Evolutionary conservation across 2,888 invertebrate species (phyloP), one percentile per base, ranked within the genome.

Genomic region (Agonopterix arenella): DNA sequence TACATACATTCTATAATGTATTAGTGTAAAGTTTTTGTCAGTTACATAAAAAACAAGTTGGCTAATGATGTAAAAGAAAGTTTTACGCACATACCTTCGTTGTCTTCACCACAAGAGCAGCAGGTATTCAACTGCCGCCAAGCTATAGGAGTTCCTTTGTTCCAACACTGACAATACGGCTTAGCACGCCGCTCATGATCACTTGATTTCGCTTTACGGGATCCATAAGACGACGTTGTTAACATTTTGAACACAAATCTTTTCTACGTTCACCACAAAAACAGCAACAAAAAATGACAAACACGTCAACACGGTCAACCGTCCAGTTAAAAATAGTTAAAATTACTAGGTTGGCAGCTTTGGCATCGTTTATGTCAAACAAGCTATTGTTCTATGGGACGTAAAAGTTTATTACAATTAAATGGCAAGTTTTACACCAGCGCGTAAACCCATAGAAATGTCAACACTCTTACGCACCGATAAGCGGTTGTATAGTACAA

Each of bases 31-130:
- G 28, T 28, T 28, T 28, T 28, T 28, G 28, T 28, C 28, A 4
- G 28, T 28, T 28, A 28, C 28, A 28, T 28, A 28, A 28, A 28
- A 28, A 28, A 28, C 28, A 7, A 28, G 28, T 28, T 28, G 28
- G 5, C 28, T 28, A 28, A 28, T 28, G 28, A 28, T 28, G 7
- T 28, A 28, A 40, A 40, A 40, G 40, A 40, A 40, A 9, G 40
- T 40, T 40, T 9, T 40, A 40, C 10, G 40, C 40, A 62, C 73
- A 67, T 66, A 89, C 90, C 69, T 48, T 82, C 73, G 48, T 76
- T 65, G 37, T 90, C 86, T 68, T 91, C 91, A 4, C 91, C 91
- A 63, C 92, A 92, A n/a, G 70, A 64, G 63, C 92, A 92, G 63
- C 92, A 92, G 2, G 59, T 61, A 40, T 64, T 68, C 48, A 74